Conservation (phyloP, 2,888 invertebrate species). For the Reticulitermes lucifugus region DNA sequence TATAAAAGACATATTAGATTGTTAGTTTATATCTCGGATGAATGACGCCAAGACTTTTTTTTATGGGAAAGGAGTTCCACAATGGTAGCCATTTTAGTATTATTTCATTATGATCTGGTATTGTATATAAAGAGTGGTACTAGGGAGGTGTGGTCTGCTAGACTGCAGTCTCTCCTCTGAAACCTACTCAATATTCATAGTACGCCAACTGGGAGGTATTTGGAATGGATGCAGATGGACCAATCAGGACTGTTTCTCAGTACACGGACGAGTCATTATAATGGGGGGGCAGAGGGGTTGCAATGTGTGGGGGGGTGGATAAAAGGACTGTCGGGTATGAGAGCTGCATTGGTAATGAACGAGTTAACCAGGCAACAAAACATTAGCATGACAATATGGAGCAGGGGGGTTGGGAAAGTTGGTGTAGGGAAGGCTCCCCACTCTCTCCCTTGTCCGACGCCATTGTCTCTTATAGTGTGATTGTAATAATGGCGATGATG, state of each 20-base stretch:
- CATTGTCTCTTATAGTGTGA: conserved; percentile 14
- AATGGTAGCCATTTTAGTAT: conserved; percentile 37
- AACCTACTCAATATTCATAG: conserved; percentile 30
- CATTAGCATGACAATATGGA: conserved; percentile 49
- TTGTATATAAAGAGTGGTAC: background rate
- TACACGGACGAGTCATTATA: conserved; percentile 22
- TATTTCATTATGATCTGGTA: conserved; percentile 12
- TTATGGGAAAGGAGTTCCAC: background rate
- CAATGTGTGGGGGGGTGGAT: background rate
- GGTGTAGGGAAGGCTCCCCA: background rate
- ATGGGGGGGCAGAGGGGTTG: background rate
- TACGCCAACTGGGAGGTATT: conserved; percentile 11
- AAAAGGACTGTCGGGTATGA: conserved; percentile 20
- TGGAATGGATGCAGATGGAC: conserved; percentile 44
- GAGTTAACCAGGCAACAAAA: conserved; percentile 42
- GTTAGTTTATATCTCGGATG: conserved; percentile 14
- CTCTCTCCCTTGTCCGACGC: background rate
- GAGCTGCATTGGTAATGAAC: conserved; percentile 46
- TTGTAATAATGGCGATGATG: conserved; percentile 28
- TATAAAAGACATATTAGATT: background rate
- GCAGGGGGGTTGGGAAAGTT: conserved; percentile 11
- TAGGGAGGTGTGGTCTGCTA: conserved; percentile 32
- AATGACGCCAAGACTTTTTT: background rate
- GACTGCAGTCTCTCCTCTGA: background rate
- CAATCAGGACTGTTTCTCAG: conserved; percentile 41